These are phyloP conservation scores for Electrophaes corylata DNA, from an alignment of 2,888 invertebrate species.

Conservation along the genomic window DNA sequence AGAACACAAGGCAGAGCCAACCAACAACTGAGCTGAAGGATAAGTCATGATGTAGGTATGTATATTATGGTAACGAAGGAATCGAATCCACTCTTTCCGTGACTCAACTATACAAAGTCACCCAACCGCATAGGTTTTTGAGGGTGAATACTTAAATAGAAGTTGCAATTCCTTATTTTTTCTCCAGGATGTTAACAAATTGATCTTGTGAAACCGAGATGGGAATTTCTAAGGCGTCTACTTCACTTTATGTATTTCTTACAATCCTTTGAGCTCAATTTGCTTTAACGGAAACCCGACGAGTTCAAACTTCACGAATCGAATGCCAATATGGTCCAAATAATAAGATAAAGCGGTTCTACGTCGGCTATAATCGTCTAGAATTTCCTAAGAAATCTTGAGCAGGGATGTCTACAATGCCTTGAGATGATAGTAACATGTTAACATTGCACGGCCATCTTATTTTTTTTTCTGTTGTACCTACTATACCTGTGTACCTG, in stretches of 20 bases:
- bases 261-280: conserved; percentile 71
- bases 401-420: too few relatives aligned
- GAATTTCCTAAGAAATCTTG: too few relatives aligned
- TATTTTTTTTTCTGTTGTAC: too few relatives aligned
- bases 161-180: neutral
- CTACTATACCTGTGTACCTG: too few relatives aligned
- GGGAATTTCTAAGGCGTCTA: conserved; percentile 33
- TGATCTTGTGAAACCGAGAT: conserved; percentile 38
- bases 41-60: too few relatives aligned
- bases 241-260: conserved; percentile 57
- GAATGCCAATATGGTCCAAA: conserved; percentile 45
- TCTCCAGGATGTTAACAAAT: conserved; percentile 34
- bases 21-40: too few relatives aligned
- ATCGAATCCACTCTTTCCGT: neutral
- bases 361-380: too few relatives aligned
- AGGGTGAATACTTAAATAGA: neutral
- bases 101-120: neutral
- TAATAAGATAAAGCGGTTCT: conserved; percentile 30
- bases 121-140: too few relatives aligned
- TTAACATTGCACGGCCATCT: too few relatives aligned
- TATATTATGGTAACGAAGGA: too few relatives aligned
- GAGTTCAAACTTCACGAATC: conserved; percentile 59
- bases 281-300: conserved; percentile 53
- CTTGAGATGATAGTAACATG: too few relatives aligned
- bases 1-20: too few relatives aligned